Conservation (phyloP, 30 jellyfish, hydroid and myxozoan genomes). For the Hydractinia symbiolongicarpus region DNA sequence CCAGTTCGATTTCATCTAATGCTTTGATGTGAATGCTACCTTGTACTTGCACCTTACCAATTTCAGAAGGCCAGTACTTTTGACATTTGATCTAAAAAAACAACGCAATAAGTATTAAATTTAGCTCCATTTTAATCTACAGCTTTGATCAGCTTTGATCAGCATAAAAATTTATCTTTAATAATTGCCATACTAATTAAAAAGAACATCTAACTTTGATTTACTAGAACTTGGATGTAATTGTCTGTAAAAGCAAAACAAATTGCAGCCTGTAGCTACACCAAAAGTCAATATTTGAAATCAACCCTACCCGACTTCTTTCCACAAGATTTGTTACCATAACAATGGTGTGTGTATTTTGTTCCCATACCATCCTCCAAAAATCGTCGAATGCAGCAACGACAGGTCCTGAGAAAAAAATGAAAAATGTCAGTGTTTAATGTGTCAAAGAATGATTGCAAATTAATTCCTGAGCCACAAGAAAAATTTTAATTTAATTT, state of each 20-base stretch:
- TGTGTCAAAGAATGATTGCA: not conserved
- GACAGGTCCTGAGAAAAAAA: constrained; percentile 66
- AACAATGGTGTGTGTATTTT: constrained; percentile 70
- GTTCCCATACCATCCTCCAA: constrained; percentile 99
- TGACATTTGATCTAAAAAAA: constrained; percentile 77
- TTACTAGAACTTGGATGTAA: no score
- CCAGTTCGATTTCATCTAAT: constrained; percentile 80
- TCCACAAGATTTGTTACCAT: constrained; percentile 92
- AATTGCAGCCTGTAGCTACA: not conserved
- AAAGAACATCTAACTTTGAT: no score
- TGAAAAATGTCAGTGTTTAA: not conserved
- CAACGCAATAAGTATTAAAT: no score
- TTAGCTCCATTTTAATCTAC: no score
- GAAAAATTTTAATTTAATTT: not conserved
- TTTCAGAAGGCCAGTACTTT: constrained; percentile 87
- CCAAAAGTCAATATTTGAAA: not conserved
- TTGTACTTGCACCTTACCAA: constrained; percentile 43
- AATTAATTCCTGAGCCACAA: not conserved
- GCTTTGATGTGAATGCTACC: constrained; percentile 66
- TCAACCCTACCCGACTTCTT: constrained; percentile 62
- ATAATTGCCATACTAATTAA: no score
- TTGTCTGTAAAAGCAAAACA: not conserved
- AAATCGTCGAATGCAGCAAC: constrained; percentile 87
- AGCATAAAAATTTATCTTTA: no score
- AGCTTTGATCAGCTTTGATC: no score